Percentiles rank a stretch among this genome's conserved stretches.
These are phyloP conservation scores for Morpho helenor DNA, from an alignment of 2,888 invertebrate species.

Conservation along the genomic window DNA sequence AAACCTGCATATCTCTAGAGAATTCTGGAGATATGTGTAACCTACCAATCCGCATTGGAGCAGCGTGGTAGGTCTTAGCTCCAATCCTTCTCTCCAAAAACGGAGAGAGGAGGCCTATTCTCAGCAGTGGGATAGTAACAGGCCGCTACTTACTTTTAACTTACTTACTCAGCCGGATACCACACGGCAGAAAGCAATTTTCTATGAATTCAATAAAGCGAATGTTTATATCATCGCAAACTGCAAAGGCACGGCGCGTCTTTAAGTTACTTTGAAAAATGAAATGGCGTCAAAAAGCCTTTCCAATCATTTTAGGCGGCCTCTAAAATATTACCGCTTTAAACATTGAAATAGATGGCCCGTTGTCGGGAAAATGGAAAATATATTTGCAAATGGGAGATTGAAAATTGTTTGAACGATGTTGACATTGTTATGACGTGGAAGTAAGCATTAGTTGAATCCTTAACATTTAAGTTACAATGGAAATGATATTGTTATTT, in stretches of 20 bases:
- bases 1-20: too few species aligned
- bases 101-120: too few species aligned
- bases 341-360: slow-evolving; percentile 32
- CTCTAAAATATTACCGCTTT: slow-evolving; percentile 43
- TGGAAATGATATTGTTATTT: too few species aligned
- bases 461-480: too few species aligned
- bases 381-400: slow-evolving; percentile 25
- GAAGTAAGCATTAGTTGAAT: not conserved
- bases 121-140: too few species aligned
- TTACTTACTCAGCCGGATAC: too few species aligned
- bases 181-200: too few species aligned
- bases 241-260: slow-evolving; percentile 17
- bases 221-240: slow-evolving; percentile 17
- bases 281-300: slow-evolving; percentile 52
- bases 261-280: slow-evolving; percentile 56
- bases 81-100: too few species aligned
- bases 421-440: slow-evolving; percentile 9
- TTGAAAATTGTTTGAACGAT: slow-evolving; percentile 27
- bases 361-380: slow-evolving; percentile 26
- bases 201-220: slow-evolving; percentile 31
- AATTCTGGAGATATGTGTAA: too few species aligned
- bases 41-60: too few species aligned
- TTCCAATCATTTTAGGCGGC: slow-evolving; percentile 48
- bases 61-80: too few species aligned
- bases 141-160: too few species aligned